Evolutionary conservation across 2,888 invertebrate genomes (phyloP), one percentile per base, ranked within the genome.

Genomic region (Prosapia bicincta): DNA sequence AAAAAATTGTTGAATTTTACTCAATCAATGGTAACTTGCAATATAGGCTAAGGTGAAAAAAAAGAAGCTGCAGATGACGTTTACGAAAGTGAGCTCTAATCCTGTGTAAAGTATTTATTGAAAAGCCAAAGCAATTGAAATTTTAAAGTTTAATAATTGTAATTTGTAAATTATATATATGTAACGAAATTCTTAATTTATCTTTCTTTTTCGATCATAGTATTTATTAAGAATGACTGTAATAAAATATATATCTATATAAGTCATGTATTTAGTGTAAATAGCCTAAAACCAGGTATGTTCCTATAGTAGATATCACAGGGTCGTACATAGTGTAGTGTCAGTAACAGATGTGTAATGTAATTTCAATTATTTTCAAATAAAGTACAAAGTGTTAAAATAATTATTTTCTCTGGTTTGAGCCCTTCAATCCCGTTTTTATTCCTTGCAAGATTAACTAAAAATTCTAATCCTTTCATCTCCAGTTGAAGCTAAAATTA

Each of bases 301-400:
- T 38, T 38, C 38, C 38, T 38, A 38, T 38, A 38, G 38, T 38
- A 38, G 38, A 38, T 38, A 38, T 7, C 38, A 38, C 38, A 38
- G 38, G 38, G 38, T 38, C 13, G 38, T 38, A 6, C 13, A 13
- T 2, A 38, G 3, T 38, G 38, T 38, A 38, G 38, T 38, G 9
- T 38, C 13, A 38, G 13, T 13, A 38, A 13, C 7, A 38, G 10
- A 38, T 38, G 38, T 38, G 38, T 38, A 38, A 38, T 38, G 38
- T 38, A 38, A 38, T 38, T 38, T 9, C 38, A 38, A 15, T 38
- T 38, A 38, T 38, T 38, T 38, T 38, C 38, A 38, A 73, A 73
- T 73, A 73, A 73, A 73, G 73, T 73, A 73, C 73, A 73, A 73
- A 73, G 32, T 67, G 32, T 67, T 30, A 30, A 68, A 68, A 32